These are phyloP conservation scores for Lymantria monacha DNA, from an alignment of 2,888 invertebrate species.

Conservation along the genomic window DNA sequence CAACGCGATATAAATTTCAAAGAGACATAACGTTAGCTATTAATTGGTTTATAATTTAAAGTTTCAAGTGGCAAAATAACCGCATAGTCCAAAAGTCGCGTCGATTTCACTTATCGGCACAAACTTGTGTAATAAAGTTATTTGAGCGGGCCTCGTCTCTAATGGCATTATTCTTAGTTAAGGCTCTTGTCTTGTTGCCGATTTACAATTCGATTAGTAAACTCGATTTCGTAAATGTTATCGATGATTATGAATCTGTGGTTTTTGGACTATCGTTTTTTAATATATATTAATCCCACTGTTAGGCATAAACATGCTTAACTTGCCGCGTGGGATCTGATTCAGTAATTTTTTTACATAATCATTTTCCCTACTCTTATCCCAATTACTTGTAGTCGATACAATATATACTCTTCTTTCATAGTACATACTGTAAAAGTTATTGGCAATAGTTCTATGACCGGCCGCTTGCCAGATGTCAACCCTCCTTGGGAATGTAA, in stretches of 20 bases:
- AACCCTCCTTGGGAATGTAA: too few species aligned
- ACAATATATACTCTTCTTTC: too few species aligned
- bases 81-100: slow-evolving; percentile 44
- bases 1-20: neutral
- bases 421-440: too few species aligned
- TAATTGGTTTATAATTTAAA: slow-evolving; percentile 31
- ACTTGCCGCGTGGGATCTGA: too few species aligned
- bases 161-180: slow-evolving; percentile 59
- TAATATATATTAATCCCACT: too few species aligned
- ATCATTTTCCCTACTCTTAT: too few species aligned
- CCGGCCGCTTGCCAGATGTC: too few species aligned
- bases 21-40: slow-evolving; percentile 8
- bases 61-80: slow-evolving; percentile 32
- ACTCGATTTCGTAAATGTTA: slow-evolving; percentile 41
- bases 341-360: too few species aligned
- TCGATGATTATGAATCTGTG: slow-evolving; percentile 18
- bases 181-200: slow-evolving; percentile 56
- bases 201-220: slow-evolving; percentile 54
- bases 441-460: too few species aligned
- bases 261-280: neutral
- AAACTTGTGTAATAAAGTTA: slow-evolving; percentile 66
- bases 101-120: slow-evolving; percentile 60
- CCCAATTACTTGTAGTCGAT: too few species aligned
- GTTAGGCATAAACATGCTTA: too few species aligned
- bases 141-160: slow-evolving; percentile 47